These are phyloP conservation scores for Minunthozetes semirufus DNA, from an alignment of 2,888 invertebrate species.

Conservation along the genomic window DNA sequence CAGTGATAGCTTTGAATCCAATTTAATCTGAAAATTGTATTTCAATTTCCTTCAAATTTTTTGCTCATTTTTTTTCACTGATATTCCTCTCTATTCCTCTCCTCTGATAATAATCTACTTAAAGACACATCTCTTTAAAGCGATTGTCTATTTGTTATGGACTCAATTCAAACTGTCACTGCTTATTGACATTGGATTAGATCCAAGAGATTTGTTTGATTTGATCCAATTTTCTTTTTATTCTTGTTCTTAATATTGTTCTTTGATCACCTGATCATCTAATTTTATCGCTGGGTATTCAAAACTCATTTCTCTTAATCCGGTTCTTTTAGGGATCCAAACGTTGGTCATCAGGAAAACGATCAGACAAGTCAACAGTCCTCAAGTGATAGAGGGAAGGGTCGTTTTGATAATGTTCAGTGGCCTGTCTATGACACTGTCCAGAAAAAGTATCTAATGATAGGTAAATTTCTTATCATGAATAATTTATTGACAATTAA, in stretches of 20 bases:
- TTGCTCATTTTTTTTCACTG: not conserved
- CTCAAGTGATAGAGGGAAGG: conserved; percentile 32
- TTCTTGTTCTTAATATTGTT: too few relatives aligned
- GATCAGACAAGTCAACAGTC: conserved; percentile 3
- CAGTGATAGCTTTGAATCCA: too few relatives aligned
- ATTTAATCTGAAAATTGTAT: not conserved
- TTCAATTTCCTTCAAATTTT: not conserved
- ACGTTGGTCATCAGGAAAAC: conserved; percentile 34
- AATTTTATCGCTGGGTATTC: too few relatives aligned
- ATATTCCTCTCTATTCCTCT: too few relatives aligned
- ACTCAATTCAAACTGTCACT: not conserved
- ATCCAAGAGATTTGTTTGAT: too few relatives aligned
- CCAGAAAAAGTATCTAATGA: conserved; percentile 74
- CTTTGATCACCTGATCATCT: too few relatives aligned
- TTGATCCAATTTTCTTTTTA: too few relatives aligned
- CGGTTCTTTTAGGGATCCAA: conserved; percentile 30
- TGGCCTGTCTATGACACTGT: conserved; percentile 90
- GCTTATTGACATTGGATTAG: too few relatives aligned
- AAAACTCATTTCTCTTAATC: too few relatives aligned
- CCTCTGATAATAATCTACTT: not conserved
- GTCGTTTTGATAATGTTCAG: conserved; percentile 45
- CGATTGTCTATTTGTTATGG: too few relatives aligned
- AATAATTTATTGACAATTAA: not conserved
- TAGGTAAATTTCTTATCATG: conserved; percentile 37
- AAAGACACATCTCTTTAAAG: not conserved